These are phyloP conservation scores for Clarias pachynema DNA, from an alignment of 2,797 vertebrate genomes.

Conservation along the genomic window DNA sequence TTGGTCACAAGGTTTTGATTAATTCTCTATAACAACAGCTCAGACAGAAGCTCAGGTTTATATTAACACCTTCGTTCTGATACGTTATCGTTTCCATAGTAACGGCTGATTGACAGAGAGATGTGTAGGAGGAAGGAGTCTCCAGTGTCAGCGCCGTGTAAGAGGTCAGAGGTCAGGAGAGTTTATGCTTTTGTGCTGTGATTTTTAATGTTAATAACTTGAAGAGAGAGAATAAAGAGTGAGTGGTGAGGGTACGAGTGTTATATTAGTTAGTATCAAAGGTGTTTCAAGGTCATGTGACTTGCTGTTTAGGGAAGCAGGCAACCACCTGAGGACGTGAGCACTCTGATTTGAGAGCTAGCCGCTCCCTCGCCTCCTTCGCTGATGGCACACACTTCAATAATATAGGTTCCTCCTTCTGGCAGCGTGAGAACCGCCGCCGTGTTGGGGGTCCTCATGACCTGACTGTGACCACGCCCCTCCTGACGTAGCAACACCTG, in stretches of 20 bases:
- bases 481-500: conserved; percentile 93
- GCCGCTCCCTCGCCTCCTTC: conserved; percentile 91
- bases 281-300: background rate
- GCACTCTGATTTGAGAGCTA: conserved; percentile 88
- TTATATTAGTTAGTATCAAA: background rate
- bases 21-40: background rate
- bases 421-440: conserved; percentile 88
- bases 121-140: background rate
- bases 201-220: background rate
- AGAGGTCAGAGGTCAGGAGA: background rate
- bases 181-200: background rate
- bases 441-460: conserved; percentile 91
- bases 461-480: conserved; percentile 87
- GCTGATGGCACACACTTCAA: conserved; percentile 89
- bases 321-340: conserved; percentile 87
- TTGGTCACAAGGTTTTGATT: background rate
- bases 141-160: background rate
- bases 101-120: background rate
- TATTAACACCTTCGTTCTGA: background rate
- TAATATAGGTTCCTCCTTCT: conserved; percentile 91
- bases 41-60: background rate
- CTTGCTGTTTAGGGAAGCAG: conserved; percentile 19
- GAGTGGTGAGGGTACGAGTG: background rate
- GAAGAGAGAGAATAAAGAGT: background rate
- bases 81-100: background rate